These are phyloP conservation scores for Myotis myotis DNA, from an alignment of 2,797 vertebrate genomes.

Conservation along the genomic window DNA sequence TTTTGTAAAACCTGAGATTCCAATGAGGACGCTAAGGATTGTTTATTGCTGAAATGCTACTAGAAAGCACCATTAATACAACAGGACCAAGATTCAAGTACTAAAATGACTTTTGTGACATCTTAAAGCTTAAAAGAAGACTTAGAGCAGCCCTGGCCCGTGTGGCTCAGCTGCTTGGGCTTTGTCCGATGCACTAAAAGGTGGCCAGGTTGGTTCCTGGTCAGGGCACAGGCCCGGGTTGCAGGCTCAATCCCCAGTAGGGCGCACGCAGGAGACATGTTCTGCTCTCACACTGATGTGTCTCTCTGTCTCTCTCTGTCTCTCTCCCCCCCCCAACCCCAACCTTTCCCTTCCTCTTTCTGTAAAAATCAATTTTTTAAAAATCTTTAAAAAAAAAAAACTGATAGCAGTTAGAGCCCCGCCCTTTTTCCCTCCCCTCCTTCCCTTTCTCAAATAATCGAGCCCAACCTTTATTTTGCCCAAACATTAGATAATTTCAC, in stretches of 20 bases:
- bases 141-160: too few species aligned
- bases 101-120: neutral
- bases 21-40: neutral
- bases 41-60: neutral
- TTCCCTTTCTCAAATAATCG: neutral
- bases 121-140: conserved; percentile 8
- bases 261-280: too few species aligned
- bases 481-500: neutral
- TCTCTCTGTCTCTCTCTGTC: neutral
- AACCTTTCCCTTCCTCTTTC: neutral
- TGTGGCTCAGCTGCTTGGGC: too few species aligned
- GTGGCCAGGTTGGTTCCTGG: too few species aligned
- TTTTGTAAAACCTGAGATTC: neutral
- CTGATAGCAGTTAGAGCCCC: neutral
- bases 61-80: neutral
- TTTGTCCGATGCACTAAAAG: too few species aligned
- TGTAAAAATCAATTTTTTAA: too few species aligned
- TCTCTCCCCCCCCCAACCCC: fast-evolving
- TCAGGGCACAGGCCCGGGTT: too few species aligned
- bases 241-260: too few species aligned
- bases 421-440: neutral
- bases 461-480: neutral
- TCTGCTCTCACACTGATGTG: too few species aligned
- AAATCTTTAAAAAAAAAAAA: neutral
- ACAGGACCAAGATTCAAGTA: neutral